Evolutionary conservation across 2,888 invertebrate genomes (phyloP).

Genomic region (Cinara cedri): DNA sequence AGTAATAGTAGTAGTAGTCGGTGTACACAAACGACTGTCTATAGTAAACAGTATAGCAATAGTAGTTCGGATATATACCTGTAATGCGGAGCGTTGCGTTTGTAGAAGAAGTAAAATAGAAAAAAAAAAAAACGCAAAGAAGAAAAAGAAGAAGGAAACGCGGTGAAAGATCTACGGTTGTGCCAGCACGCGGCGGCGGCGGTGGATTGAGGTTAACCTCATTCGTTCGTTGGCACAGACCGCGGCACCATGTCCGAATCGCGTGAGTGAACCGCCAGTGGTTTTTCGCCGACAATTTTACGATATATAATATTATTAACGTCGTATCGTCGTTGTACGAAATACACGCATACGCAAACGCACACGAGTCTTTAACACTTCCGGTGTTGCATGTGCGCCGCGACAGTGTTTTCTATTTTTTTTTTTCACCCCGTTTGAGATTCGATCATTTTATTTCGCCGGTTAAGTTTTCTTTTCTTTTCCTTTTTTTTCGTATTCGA

Average conservation of each 20-base stretch:
- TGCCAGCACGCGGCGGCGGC: constrained; percentile 21
- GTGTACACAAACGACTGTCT: too few relatives aligned
- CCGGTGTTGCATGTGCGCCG: too few relatives aligned
- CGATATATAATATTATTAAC: background rate
- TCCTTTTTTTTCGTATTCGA: background rate
- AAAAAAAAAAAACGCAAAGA: too few relatives aligned
- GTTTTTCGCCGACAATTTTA: constrained; percentile 22
- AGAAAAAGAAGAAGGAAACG: constrained; percentile 35
- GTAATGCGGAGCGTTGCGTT: background rate
- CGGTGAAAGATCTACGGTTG: constrained; percentile 50
- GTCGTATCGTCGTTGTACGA: too few relatives aligned
- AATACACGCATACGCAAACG: background rate
- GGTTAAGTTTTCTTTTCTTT: background rate
- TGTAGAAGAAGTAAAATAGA: constrained; percentile 16
- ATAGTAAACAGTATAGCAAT: constrained; percentile 18
- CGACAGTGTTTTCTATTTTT: constrained; percentile 17
- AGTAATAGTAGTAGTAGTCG: background rate
- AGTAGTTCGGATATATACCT: background rate
- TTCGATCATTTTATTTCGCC: background rate
- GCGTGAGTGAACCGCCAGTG: constrained; percentile 48
- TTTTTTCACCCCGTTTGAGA: background rate
- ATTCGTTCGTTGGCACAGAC: constrained; percentile 57
- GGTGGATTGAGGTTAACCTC: constrained; percentile 55
- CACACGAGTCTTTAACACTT: background rate
- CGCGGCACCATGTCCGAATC: constrained; percentile 56